phyloP scores from a whole-genome alignment of 1,140 invertebrate genomes.

The Lysiphlebus fabarum region DNA sequence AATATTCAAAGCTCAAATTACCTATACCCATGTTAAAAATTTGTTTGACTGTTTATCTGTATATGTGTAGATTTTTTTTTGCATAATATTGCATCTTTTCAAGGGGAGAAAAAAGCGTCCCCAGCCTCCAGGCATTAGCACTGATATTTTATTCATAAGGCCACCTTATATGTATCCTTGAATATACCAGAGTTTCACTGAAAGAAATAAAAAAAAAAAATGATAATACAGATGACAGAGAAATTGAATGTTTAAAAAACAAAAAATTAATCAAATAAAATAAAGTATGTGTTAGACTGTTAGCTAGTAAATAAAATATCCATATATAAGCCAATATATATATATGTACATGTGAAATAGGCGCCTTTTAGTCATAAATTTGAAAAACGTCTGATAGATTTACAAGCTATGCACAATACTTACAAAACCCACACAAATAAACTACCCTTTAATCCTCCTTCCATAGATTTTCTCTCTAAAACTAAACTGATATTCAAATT shows the following conservation, averaged over 20 bases:
- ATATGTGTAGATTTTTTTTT: constrained; percentile 40
- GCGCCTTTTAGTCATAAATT: constrained; percentile 51
- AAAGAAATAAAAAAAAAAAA: constrained; percentile 4
- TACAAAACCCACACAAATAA: too few relatives aligned
- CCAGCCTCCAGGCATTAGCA: constrained; percentile 51
- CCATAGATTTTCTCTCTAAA: constrained; percentile 18
- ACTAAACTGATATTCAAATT: constrained; percentile 57
- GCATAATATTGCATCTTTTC: constrained; percentile 25
- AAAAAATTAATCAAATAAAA: constrained; percentile 4
- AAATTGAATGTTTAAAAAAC: neutral
- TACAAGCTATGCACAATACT: constrained; percentile 41
- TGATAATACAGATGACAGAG: constrained; percentile 1
- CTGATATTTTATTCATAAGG: constrained; percentile 56
- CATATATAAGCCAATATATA: constrained; percentile 30
- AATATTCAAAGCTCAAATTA: too few relatives aligned
- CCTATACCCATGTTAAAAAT: too few relatives aligned
- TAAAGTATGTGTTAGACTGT: constrained; percentile 36
- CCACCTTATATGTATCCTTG: constrained; percentile 42
- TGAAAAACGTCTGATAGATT: constrained; percentile 52
- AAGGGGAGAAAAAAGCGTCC: constrained; percentile 49
- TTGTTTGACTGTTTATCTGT: constrained; percentile 28
- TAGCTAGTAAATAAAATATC: constrained; percentile 55
- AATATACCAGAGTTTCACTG: constrained; percentile 13
- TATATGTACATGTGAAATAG: too few relatives aligned
- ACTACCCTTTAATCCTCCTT: constrained; percentile 28